Conservation (phyloP, 2,113 vertebrate genomes). For the Eclectus roratus region DNA sequence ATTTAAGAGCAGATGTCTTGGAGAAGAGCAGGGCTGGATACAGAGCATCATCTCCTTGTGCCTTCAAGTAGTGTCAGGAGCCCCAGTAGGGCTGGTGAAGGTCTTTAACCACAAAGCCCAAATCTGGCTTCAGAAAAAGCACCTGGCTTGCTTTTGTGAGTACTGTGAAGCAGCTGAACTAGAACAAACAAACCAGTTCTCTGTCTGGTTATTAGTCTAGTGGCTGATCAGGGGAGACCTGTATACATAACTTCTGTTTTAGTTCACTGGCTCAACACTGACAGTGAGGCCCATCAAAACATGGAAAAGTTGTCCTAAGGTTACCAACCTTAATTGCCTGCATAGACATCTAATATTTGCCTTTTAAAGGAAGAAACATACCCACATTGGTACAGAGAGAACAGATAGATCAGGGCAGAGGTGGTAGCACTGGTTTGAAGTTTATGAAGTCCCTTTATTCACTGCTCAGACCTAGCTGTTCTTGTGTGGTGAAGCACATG, state of each 20-base stretch:
- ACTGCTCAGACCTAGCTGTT: fast-evolving
- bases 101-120: background rate
- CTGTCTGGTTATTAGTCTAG: background rate
- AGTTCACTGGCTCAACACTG: background rate
- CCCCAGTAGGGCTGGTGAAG: fast-evolving
- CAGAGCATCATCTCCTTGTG: fast-evolving
- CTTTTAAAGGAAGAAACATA: background rate
- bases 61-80: background rate
- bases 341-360: background rate
- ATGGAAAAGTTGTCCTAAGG: fast-evolving
- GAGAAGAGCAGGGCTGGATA: background rate
- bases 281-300: background rate
- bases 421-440: background rate
- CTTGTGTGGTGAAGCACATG: fast-evolving
- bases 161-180: background rate
- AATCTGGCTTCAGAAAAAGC: background rate
- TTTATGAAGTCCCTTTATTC: background rate
- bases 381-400: fast-evolving
- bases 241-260: background rate
- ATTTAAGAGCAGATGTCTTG: background rate
- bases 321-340: background rate
- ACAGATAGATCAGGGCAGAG: background rate
- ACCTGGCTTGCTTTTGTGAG: background rate
- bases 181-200: background rate
- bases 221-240: background rate